Conservation (phyloP, 1,140 invertebrate species). For the Propsilocerus akamusi region DNA sequence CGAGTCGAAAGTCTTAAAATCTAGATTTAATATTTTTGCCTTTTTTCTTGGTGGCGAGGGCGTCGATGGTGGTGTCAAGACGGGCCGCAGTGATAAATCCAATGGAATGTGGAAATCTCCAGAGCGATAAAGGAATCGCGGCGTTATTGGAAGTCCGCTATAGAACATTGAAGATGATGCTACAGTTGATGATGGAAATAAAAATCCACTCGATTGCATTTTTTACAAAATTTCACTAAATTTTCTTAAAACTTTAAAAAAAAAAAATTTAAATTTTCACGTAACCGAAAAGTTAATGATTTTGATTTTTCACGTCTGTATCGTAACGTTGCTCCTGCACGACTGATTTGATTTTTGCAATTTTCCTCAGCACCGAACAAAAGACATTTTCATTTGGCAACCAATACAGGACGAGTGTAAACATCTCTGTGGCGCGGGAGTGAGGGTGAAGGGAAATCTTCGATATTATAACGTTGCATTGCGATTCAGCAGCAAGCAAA, state of each 20-base stretch:
- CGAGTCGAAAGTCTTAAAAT: neutral
- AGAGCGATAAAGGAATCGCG: neutral
- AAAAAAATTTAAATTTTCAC: neutral
- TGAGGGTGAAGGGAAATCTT: no score
- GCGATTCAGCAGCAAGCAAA: no score
- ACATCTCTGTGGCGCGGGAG: no score
- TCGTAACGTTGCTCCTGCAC: no score
- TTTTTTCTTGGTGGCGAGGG: slow-evolving; percentile 32
- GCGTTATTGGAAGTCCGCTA: neutral
- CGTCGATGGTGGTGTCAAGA: slow-evolving; percentile 37
- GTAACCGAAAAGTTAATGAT: no score
- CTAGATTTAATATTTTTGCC: slow-evolving; percentile 14
- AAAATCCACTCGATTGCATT: neutral
- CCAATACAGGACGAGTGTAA: no score
- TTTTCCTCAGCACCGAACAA: no score
- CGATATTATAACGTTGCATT: no score
- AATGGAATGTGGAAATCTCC: slow-evolving; percentile 22
- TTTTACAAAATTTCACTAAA: neutral
- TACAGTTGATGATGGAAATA: neutral
- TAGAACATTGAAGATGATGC: neutral
- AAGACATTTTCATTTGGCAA: no score
- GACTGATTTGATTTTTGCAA: no score
- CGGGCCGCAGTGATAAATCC: slow-evolving; percentile 29
- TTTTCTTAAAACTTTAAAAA: neutral
- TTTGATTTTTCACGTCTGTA: no score